These are phyloP conservation scores for Dromococcyx pavoninus DNA, from an alignment of 2,797 vertebrate species.

Conservation along the genomic window DNA sequence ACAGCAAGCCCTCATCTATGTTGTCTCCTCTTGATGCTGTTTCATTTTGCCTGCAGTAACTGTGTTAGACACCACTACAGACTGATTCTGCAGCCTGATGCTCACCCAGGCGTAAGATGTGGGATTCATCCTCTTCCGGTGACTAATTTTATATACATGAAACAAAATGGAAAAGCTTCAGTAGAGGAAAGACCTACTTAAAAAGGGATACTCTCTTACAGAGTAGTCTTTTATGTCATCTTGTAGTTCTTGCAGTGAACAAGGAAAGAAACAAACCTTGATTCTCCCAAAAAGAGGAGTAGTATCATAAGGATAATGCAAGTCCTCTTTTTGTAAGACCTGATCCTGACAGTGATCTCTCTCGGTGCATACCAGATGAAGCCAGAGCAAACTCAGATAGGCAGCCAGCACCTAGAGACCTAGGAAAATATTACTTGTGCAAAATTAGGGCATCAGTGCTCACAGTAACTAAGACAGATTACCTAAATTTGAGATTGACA, in stretches of 20 bases:
- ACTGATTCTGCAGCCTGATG: not conserved
- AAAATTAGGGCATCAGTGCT: not conserved
- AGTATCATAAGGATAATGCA: not conserved
- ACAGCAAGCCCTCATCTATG: not conserved
- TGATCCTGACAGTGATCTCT: not conserved
- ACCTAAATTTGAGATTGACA: not conserved
- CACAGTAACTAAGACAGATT: not conserved
- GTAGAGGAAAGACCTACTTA: not conserved
- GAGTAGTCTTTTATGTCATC: not conserved
- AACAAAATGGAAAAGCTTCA: not conserved
- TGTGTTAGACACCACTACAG: not conserved
- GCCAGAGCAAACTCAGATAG: not conserved
- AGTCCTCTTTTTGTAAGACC: not conserved
- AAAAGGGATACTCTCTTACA: not conserved
- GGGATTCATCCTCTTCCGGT: not conserved
- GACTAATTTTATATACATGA: not conserved
- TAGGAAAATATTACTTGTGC: not conserved
- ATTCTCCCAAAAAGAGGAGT: not conserved
- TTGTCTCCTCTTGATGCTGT: not conserved
- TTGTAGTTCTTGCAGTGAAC: not conserved
- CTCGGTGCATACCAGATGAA: not conserved
- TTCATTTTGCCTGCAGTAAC: constrained; percentile 3
- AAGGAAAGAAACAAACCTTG: not conserved
- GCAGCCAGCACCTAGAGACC: not conserved
- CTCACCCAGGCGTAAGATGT: not conserved